Conservation (phyloP, 2,888 invertebrate species). For the Phyto melanocephala region DNA sequence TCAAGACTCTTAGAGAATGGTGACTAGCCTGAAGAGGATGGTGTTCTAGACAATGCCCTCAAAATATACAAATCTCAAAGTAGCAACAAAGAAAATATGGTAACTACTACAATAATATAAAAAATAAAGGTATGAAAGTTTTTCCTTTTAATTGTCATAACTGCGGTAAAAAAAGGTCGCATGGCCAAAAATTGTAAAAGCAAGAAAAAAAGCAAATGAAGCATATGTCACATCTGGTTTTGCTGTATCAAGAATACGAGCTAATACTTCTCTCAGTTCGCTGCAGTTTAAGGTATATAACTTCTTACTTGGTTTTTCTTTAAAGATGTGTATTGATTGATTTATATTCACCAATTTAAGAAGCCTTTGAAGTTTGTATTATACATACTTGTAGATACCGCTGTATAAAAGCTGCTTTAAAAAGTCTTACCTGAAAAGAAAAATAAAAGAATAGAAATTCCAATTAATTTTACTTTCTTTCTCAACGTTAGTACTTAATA, state of each 20-base stretch:
- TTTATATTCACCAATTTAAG: too few relatives aligned
- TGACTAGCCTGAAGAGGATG: not conserved
- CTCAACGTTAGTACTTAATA: not conserved
- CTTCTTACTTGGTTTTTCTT: too few relatives aligned
- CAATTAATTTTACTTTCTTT: not conserved
- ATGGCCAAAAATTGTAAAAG: not conserved
- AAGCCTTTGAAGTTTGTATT: too few relatives aligned
- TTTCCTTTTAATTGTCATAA: too few relatives aligned
- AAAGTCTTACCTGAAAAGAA: conserved; percentile 11
- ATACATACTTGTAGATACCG: too few relatives aligned
- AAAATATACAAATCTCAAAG: not conserved
- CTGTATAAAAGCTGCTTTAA: not conserved
- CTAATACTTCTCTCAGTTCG: too few relatives aligned
- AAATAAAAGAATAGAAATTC: too few relatives aligned
- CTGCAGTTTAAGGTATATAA: too few relatives aligned
- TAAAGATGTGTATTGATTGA: too few relatives aligned
- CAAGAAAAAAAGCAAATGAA: not conserved
- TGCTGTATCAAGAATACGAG: not conserved
- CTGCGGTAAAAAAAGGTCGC: not conserved
- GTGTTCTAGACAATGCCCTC: not conserved
- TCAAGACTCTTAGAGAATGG: not conserved
- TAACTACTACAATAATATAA: not conserved
- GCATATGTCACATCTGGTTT: too few relatives aligned
- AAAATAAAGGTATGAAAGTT: too few relatives aligned
- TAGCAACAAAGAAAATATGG: not conserved